Evolutionary conservation across 2,797 vertebrate species (phyloP).

Genomic region (Lemur catta): DNA sequence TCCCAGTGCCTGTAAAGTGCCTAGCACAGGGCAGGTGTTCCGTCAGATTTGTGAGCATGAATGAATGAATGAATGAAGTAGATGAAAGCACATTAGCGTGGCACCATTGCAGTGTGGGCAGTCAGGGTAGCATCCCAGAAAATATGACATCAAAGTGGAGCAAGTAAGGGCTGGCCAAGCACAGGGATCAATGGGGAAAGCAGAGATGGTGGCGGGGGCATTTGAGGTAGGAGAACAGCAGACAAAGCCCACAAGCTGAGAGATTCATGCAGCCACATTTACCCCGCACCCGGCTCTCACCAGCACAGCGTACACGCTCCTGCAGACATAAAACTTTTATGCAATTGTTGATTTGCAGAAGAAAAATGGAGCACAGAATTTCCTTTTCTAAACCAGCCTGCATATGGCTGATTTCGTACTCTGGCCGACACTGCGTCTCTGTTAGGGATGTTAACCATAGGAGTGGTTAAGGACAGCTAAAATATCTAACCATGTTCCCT

Average conservation of each 20-base stretch:
- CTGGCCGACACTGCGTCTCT: neutral
- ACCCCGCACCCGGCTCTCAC: rapidly evolving
- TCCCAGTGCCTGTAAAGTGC: neutral
- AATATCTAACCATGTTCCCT: neutral
- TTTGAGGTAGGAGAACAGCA: neutral
- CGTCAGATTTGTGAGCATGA: neutral
- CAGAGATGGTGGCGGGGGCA: no score
- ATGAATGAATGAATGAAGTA: neutral
- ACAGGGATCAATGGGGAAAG: no score
- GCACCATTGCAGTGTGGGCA: rapidly evolving
- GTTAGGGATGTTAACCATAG: constrained; percentile 46
- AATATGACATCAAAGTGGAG: neutral
- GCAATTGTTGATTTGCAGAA: neutral
- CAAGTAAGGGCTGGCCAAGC: neutral
- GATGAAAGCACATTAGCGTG: neutral
- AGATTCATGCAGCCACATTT: neutral
- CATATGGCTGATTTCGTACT: constrained; percentile 5
- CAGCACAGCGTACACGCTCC: neutral
- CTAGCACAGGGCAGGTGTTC: neutral
- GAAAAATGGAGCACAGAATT: constrained; percentile 2
- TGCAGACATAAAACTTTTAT: neutral
- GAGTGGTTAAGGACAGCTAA: constrained; percentile 19
- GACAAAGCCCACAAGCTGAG: neutral
- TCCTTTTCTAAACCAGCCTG: constrained; percentile 31
- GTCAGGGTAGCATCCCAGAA: neutral